These are phyloP conservation scores for Pseudococcus longispinus DNA, from an alignment of 2,888 invertebrate species.

Conservation along the genomic window DNA sequence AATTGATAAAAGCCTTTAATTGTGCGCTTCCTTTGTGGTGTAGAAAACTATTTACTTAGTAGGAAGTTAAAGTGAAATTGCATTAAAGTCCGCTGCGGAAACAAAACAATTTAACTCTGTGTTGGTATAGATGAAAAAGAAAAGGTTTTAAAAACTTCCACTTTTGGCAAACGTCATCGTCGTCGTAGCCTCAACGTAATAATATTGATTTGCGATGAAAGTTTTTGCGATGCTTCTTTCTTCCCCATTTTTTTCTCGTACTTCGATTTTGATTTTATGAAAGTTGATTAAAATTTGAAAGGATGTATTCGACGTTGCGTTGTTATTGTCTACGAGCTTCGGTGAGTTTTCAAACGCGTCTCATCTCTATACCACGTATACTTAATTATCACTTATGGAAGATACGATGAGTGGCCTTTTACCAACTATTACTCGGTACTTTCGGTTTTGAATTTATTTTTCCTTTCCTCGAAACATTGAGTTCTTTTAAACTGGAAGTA, in stretches of 20 bases:
- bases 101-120: constrained; percentile 45
- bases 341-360: not conserved
- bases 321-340: not conserved
- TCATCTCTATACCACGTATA: not conserved
- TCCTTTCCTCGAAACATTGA: no score
- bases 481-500: not conserved
- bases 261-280: constrained; percentile 5
- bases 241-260: not conserved
- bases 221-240: not conserved
- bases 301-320: not conserved
- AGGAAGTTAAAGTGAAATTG: constrained; percentile 41
- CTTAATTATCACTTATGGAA: not conserved
- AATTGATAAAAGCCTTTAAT: constrained; percentile 51
- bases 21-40: constrained; percentile 51
- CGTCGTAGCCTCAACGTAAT: constrained; percentile 17
- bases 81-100: constrained; percentile 44
- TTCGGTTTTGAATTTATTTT: not conserved
- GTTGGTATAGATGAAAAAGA: not conserved
- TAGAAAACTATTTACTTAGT: constrained; percentile 48
- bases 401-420: not conserved
- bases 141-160: constrained; percentile 39
- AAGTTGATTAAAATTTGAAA: constrained; percentile 30
- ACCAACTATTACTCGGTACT: not conserved
- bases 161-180: constrained; percentile 39
- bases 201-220: constrained; percentile 40